Evolutionary conservation across 1,140 invertebrate genomes (phyloP).

Genomic region (Propsilocerus akamusi): DNA sequence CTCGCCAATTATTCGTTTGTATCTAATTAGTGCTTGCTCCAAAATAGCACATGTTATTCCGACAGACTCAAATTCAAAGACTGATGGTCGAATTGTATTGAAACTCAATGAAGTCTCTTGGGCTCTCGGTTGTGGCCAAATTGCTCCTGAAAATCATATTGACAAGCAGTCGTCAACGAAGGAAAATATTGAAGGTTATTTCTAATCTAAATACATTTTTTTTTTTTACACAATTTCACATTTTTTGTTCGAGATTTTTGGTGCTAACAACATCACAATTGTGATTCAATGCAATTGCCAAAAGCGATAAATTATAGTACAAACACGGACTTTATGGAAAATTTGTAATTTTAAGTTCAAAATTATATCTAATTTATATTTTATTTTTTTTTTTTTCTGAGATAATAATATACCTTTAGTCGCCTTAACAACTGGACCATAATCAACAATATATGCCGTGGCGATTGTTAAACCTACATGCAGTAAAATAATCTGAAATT

Average conservation of each 20-base stretch:
- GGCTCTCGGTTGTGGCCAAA: slow-evolving; percentile 10
- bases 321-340: background rate
- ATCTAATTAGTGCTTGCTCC: slow-evolving; percentile 18
- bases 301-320: background rate
- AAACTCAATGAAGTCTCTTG: slow-evolving; percentile 5
- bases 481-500: background rate
- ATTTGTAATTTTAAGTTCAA: background rate
- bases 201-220: background rate
- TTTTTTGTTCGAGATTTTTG: background rate
- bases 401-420: slow-evolving; percentile 5
- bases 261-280: background rate
- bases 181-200: too few species aligned
- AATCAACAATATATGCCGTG: slow-evolving; percentile 1
- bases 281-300: background rate
- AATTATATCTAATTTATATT: background rate
- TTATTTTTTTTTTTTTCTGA: background rate
- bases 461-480: background rate
- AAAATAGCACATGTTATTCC: slow-evolving; percentile 17
- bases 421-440: slow-evolving; percentile 4
- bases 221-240: background rate
- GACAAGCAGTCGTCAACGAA: too few species aligned
- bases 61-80: slow-evolving; percentile 8
- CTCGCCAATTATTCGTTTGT: slow-evolving; percentile 12
- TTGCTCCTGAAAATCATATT: slow-evolving; percentile 6
- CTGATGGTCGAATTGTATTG: slow-evolving; percentile 6